Evolutionary conservation across 2,888 invertebrate species (phyloP).

Genomic region (Sinodicranocentrus sp.): DNA sequence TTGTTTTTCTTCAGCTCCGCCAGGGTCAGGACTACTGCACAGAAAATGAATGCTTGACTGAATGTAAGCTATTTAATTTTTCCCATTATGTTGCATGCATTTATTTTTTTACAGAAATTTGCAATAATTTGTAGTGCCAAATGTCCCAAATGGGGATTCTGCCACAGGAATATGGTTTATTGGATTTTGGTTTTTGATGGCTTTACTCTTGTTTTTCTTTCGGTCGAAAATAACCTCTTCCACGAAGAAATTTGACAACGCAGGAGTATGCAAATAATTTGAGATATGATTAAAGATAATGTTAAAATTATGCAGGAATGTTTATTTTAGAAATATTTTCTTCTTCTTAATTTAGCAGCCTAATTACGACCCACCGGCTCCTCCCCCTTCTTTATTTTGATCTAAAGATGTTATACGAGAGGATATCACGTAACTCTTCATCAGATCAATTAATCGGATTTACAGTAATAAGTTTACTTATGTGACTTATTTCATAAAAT

Average conservation of each 20-base stretch:
- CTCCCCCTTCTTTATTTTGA: constrained; percentile 78
- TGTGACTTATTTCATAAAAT: no score
- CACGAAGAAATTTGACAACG: constrained; percentile 77
- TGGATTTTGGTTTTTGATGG: constrained; percentile 80
- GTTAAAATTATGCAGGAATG: no score
- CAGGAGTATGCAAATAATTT: constrained; percentile 40
- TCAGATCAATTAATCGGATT: no score
- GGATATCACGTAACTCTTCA: no score
- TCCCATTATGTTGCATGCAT: no score
- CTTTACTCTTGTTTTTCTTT: constrained; percentile 80
- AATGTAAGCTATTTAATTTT: constrained; percentile 77
- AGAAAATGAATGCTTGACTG: constrained; percentile 89
- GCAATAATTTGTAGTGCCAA: constrained; percentile 27
- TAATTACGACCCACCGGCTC: constrained; percentile 80
- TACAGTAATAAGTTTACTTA: no score
- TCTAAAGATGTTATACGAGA: no score
- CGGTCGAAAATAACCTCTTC: constrained; percentile 79
- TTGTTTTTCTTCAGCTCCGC: constrained; percentile 92
- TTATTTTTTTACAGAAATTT: no score
- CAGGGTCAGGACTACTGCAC: constrained; percentile 95
- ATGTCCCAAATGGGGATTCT: constrained; percentile 52
- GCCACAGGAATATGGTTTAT: constrained; percentile 78
- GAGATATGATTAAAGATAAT: background rate
- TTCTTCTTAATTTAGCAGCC: constrained; percentile 78
- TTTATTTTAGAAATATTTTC: background rate